These are phyloP conservation scores for Muscina levida DNA, from an alignment of 2,888 invertebrate species.

Conservation along the genomic window DNA sequence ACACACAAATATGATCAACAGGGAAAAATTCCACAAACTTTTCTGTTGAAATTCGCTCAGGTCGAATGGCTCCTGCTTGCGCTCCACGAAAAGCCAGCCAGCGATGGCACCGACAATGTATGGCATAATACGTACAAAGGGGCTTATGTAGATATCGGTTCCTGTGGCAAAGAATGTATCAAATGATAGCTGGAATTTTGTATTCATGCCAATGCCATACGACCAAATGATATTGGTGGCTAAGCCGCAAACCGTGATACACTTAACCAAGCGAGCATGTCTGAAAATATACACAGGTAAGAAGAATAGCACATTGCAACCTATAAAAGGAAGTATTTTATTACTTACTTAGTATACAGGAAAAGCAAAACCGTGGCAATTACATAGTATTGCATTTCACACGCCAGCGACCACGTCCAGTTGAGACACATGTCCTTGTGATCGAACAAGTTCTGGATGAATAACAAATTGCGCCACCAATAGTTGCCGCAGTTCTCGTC, in stretches of 20 bases:
- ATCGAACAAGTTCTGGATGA: slow-evolving; percentile 78
- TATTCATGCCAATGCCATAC: slow-evolving; percentile 72
- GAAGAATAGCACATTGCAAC: not conserved
- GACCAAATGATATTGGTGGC: slow-evolving; percentile 74
- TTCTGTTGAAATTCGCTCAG: slow-evolving; percentile 72
- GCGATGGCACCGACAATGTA: slow-evolving; percentile 81
- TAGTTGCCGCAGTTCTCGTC: slow-evolving; percentile 77
- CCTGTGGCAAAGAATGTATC: slow-evolving; percentile 78
- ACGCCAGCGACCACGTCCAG: slow-evolving; percentile 80
- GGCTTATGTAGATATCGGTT: slow-evolving; percentile 81
- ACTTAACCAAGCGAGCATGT: slow-evolving; percentile 73
- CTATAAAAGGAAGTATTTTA: not conserved
- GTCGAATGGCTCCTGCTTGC: slow-evolving; percentile 71
- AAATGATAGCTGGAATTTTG: slow-evolving; percentile 77
- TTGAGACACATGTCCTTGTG: slow-evolving; percentile 79
- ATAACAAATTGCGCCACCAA: slow-evolving; percentile 80
- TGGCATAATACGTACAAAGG: slow-evolving; percentile 81
- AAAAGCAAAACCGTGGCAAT: slow-evolving; percentile 76
- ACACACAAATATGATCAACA: slow-evolving; percentile 75
- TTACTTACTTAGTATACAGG: slow-evolving; percentile 77
- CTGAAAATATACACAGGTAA: slow-evolving; percentile 65
- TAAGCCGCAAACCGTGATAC: slow-evolving; percentile 67
- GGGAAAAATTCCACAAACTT: slow-evolving; percentile 75
- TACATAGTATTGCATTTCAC: slow-evolving; percentile 80
- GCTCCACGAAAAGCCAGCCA: slow-evolving; percentile 79